Evolutionary conservation across 2,797 vertebrate species (phyloP), one percentile per base, ranked within the genome.

Genomic region (Myotis pilosus): DNA sequence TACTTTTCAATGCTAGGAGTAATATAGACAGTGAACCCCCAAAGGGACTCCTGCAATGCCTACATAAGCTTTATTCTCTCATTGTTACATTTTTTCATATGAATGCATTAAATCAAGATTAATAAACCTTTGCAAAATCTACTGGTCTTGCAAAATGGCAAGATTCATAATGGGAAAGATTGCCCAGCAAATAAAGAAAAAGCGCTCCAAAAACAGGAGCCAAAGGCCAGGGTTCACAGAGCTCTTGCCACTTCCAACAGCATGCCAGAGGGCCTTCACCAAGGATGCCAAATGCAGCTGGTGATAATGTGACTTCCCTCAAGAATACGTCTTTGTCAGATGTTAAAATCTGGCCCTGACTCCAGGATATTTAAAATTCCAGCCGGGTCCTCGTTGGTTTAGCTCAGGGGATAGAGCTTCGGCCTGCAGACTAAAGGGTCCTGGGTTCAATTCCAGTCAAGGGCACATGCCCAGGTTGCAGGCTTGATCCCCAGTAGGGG

Each of bases 1-100:
- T 96, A 96, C 92, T 91, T 88, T 94, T 93, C 97, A 97, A 97
- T 98, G 97, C 95, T 96, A 93, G 93, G 97, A 98, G 96, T 97
- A 98, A 97, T 92, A 96, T 30, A 94, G 94, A 97, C 79, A 96
- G 82, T 95, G 78, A 96, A 97, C 95, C 97, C 97, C 98, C 98
- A 98, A 94, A 96, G 98, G 97, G 97, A 92, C 49, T 87, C 83
- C 87, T 62, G 53, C 86, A 93, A 95, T 87, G 95, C 85, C 95
- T 84, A 91, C 87, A 95, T 95, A 95, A 86, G 94, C 93, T 97
- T 94, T 96, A 96, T 95, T 95, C 94, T 94, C 95, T 87, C 7
- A 19, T 74, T 81, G 80, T 83, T 97, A 91, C 36, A 85, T 94
- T 97, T 96, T 95, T 94, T 94, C 86, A 92, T 84, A 71, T 75